Conservation (phyloP, 2,888 invertebrate genomes). For the Netelia fuscicornis region DNA sequence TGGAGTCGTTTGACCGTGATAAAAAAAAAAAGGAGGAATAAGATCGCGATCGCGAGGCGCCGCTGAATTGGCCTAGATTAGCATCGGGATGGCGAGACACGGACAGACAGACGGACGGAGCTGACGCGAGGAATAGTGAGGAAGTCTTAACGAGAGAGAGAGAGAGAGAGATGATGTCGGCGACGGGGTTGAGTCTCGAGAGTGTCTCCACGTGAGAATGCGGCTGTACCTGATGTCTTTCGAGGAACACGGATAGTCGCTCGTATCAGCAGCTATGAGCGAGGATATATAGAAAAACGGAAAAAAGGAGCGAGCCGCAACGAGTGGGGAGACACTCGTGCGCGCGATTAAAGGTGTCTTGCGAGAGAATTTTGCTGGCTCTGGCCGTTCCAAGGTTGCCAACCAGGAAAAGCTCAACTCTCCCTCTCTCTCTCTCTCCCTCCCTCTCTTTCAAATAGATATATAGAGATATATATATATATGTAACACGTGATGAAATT, state of each 20-base stretch:
- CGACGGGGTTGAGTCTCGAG: conserved; percentile 53
- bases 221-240: conserved; percentile 59
- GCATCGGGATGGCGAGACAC: conserved; percentile 15
- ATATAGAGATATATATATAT: conserved; percentile 5
- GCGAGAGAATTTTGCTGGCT: conserved; percentile 54
- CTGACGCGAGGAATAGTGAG: neutral
- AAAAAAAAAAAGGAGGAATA: neutral
- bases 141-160: conserved; percentile 33
- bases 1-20: conserved; percentile 7
- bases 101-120: neutral
- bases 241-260: too few species aligned
- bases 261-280: too few species aligned
- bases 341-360: conserved; percentile 60
- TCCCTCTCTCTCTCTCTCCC: neutral
- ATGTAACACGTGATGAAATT: conserved; percentile 34
- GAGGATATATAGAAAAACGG: too few species aligned
- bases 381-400: conserved; percentile 67
- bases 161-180: neutral
- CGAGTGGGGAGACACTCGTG: conserved; percentile 8
- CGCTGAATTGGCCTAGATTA: conserved; percentile 45
- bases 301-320: neutral
- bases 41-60: conserved; percentile 31
- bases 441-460: neutral
- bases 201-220: conserved; percentile 69
- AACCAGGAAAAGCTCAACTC: conserved; percentile 67